Evolutionary conservation across 1,140 invertebrate species (phyloP), one percentile per base, ranked within the genome.

Genomic region (Galendromus occidentalis): DNA sequence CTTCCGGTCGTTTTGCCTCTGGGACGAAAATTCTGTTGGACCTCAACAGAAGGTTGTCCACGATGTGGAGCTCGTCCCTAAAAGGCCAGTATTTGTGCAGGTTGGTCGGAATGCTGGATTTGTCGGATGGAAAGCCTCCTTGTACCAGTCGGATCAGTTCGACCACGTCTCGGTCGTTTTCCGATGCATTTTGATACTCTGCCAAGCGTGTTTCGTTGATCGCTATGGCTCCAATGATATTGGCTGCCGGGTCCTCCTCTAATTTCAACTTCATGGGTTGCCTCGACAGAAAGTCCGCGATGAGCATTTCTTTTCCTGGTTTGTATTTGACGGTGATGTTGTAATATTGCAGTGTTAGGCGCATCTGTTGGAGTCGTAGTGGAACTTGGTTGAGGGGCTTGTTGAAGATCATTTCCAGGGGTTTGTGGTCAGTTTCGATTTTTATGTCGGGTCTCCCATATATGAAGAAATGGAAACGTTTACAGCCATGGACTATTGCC

Each of bases 381-480:
- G 65, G 22, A 17, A 66, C 18, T 9, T 64, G 28, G 28, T 22
- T 30, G n/a, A 64, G 18, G 5, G n/a, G 18, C 17, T 30, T 64
- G 5, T 12, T 64, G 17, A 0, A 28, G 18, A 64, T 64, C 18
- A 39, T 18, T 30, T 17, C n/a, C n/a, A 81, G 68, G 9, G 79
- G 77, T 66, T 76, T 73, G 68, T 80, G 76, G 67, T 81, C 80
- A 1, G 77, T 79, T 33, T 71, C 66, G 4, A 39, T 39, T 17
- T 79, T 71, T 6, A 66, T 65, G n/a, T 68, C 63, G 65, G 70
- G 68, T 2, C 28, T 2, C 55, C 75, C 80, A 71, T 71, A 77
- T 6, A 80, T 44, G 69, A 76, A 82, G 42, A 77, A 69, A 44
- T 80, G 73, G 70, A 81, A 81, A 70, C 77, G 77, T 65, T 75